These are phyloP conservation scores for Hybos culiciformis DNA, from an alignment of 2,888 invertebrate genomes.

Conservation along the genomic window DNA sequence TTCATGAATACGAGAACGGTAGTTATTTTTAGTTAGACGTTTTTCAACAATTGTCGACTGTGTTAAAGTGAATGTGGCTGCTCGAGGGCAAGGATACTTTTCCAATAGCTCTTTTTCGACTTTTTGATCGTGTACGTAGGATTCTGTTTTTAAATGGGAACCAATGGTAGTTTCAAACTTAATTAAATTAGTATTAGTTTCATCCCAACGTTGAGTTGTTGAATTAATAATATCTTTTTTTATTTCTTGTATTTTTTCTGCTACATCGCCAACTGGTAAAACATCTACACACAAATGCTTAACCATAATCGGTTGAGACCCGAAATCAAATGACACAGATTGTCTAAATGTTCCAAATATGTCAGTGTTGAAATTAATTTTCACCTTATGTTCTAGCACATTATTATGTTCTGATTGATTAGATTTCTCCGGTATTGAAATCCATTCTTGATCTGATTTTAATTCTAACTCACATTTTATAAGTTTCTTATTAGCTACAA, in stretches of 20 bases:
- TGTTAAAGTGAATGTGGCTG: conserved; percentile 50
- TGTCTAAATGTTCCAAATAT: conserved; percentile 68
- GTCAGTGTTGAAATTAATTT: conserved; percentile 49
- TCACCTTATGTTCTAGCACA: conserved; percentile 36
- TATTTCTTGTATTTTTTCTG: conserved; percentile 48
- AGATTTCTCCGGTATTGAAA: conserved; percentile 19
- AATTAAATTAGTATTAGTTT: conserved; percentile 40
- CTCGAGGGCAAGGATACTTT: conserved; percentile 51
- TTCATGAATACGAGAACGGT: conserved; percentile 59
- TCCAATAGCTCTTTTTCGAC: conserved; percentile 42
- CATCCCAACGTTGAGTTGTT: conserved; percentile 48
- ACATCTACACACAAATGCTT: conserved; percentile 63
- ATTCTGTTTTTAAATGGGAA: conserved; percentile 37
- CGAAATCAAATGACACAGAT: conserved; percentile 62
- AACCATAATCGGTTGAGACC: conserved; percentile 46
- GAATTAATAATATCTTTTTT: conserved; percentile 47
- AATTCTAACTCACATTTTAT: conserved; percentile 28
- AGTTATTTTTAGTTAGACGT: conserved; percentile 51
- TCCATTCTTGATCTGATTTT: conserved; percentile 43
- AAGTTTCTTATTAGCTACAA: conserved; percentile 4
- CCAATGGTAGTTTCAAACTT: conserved; percentile 42
- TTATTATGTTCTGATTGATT: conserved; percentile 17
- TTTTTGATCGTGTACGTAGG: conserved; percentile 34
- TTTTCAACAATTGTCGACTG: conserved; percentile 52
- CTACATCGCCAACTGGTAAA: conserved; percentile 52